Evolutionary conservation across 2,113 vertebrate genomes (phyloP).

Genomic region (Circaetus cinerascens): DNA sequence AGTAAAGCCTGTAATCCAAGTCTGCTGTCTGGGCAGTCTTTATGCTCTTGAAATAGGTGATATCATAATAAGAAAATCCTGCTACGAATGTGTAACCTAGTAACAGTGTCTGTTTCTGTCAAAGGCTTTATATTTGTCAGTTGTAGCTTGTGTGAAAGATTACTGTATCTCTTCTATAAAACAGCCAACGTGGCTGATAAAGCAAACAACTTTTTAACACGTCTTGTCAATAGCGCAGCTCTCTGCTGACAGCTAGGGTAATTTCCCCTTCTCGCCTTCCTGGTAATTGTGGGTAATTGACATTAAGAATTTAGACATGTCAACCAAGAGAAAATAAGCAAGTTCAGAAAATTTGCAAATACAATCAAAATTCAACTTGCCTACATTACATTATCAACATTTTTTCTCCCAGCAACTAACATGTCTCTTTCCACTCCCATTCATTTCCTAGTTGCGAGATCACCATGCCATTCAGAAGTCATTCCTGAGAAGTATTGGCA

Average conservation of each 20-base stretch:
- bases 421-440: not conserved
- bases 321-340: not conserved
- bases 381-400: not conserved
- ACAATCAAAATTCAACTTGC: not conserved
- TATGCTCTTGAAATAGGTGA: not conserved
- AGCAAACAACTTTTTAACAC: not conserved
- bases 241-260: not conserved
- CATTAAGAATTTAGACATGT: not conserved
- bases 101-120: not conserved
- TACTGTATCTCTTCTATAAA: not conserved
- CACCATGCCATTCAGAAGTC: not conserved
- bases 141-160: not conserved
- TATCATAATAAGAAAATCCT: not conserved
- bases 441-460: not conserved
- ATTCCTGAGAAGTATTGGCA: not conserved
- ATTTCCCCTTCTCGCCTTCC: not conserved
- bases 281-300: not conserved
- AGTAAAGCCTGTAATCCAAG: not conserved
- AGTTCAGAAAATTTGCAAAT: not conserved
- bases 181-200: not conserved
- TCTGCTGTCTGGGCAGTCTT: not conserved
- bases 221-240: not conserved
- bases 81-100: accelerated
- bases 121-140: not conserved
- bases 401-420: not conserved